phyloP scores from a whole-genome alignment of 2,888 invertebrate species.

The Morpho deidamia region DNA sequence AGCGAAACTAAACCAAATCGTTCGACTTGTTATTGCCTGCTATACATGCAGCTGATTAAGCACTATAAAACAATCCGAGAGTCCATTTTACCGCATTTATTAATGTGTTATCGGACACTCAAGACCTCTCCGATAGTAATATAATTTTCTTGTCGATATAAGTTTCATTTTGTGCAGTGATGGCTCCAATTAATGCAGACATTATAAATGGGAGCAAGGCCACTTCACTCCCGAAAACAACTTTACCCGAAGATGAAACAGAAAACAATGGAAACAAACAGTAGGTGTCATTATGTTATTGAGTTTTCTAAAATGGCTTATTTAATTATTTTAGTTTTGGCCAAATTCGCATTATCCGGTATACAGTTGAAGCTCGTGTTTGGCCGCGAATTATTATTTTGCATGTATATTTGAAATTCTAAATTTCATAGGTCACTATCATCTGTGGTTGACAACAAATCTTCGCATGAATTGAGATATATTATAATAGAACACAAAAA shows the following conservation, averaged over 20 bases:
- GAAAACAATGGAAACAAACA: conserved; percentile 46
- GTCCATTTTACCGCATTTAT: conserved; percentile 49
- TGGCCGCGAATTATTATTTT: too few species aligned
- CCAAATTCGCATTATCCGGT: too few species aligned
- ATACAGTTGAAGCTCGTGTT: too few species aligned
- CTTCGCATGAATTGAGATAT: too few species aligned
- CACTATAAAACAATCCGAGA: conserved; percentile 53
- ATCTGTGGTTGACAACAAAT: too few species aligned
- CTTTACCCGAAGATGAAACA: conserved; percentile 60
- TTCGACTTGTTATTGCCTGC: conserved; percentile 28
- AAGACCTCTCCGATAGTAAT: conserved; percentile 35
- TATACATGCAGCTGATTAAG: conserved; percentile 24
- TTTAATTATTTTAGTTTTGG: too few species aligned
- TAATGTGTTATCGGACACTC: conserved; percentile 49
- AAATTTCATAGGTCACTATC: too few species aligned
- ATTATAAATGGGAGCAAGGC: conserved; percentile 48
- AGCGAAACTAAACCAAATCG: conserved; percentile 18
- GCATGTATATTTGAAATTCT: too few species aligned
- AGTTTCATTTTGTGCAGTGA: conserved; percentile 46
- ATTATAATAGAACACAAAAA: too few species aligned
- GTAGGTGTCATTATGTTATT: conserved; percentile 30
- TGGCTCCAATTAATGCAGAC: conserved; percentile 64
- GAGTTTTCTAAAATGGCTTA: background rate
- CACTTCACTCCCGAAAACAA: conserved; percentile 49
- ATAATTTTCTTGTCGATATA: conserved; percentile 28